Percentiles rank a stretch among this genome's conserved stretches.
Evolutionary conservation across 2,113 vertebrate genomes (phyloP).

Genomic region (Ammodytes marinus): DNA sequence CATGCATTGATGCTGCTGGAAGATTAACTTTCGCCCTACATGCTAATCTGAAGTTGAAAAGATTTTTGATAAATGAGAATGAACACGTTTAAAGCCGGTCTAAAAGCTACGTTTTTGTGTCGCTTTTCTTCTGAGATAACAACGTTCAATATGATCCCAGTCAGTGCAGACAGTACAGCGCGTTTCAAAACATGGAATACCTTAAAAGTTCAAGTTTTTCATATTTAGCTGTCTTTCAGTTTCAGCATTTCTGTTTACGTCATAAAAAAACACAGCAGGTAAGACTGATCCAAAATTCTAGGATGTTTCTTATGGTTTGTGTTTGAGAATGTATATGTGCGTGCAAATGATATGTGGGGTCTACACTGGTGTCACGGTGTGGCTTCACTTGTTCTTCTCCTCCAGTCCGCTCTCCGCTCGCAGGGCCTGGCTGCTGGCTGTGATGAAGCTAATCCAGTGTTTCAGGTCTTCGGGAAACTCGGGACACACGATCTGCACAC

Average conservation of each 20-base stretch:
- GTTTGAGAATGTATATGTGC: slow-evolving; percentile 49
- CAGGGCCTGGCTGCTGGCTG: slow-evolving; percentile 89
- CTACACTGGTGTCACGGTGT: slow-evolving; percentile 35
- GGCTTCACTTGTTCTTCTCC: slow-evolving; percentile 79
- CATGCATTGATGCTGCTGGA: slow-evolving; percentile 68
- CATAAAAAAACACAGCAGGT: slow-evolving; percentile 65
- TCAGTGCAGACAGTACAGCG: slow-evolving; percentile 15
- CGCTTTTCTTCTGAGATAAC: neutral
- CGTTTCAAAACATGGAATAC: slow-evolving; percentile 36
- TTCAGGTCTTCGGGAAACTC: slow-evolving; percentile 88
- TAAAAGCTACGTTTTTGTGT: slow-evolving; percentile 39
- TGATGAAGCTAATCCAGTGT: slow-evolving; percentile 90
- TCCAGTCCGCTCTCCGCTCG: slow-evolving; percentile 85
- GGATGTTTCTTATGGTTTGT: slow-evolving; percentile 31
- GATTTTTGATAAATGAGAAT: slow-evolving; percentile 43
- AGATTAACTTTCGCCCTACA: slow-evolving; percentile 57
- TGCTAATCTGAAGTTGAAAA: slow-evolving; percentile 59
- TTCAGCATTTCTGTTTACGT: slow-evolving; percentile 33
- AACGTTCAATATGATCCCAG: slow-evolving; percentile 24
- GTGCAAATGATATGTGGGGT: slow-evolving; percentile 59
- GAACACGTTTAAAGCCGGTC: slow-evolving; percentile 39
- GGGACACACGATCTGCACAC: slow-evolving; percentile 80
- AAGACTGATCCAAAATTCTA: slow-evolving; percentile 35
- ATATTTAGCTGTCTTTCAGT: slow-evolving; percentile 24
- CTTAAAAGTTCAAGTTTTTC: slow-evolving; percentile 61